Evolutionary conservation across 2,888 invertebrate species (phyloP), one percentile per base, ranked within the genome.

Genomic region (Hirtodrosophila alboralis): DNA sequence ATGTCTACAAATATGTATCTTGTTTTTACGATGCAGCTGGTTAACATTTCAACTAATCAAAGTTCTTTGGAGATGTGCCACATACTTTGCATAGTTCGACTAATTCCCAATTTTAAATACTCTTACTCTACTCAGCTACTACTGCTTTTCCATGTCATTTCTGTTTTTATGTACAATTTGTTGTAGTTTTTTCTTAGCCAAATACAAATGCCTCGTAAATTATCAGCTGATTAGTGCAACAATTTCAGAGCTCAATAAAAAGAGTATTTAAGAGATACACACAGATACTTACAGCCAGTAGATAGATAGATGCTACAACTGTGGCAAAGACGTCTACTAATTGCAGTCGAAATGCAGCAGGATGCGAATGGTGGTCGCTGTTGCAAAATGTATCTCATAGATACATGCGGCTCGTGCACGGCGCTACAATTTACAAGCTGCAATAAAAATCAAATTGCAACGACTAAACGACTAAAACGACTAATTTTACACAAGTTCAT

Each of bases 401-500:
- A 76, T 75, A 65, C 62, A 60, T n/a, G n/a, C 60, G 34, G 44
- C 43, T 47, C 58, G 28, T 45, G 51, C 60, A 63, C 45, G 72
- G 64, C 64, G 59, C 56, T 70, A 53, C 70, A 65, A 64, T 64
- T 60, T 63, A 65, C 70, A 66, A 69, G 60, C 62, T 27, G 73
- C 78, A 81, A 84, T 83, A 83, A 83, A 83, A 81, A 74, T 81
- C 84, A 75, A 81, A 84, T 84, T 84, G 81, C 84, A 75, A 66
- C 75, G 65, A 84, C 84, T 83, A 83, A 83, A 83, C 84, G 81
- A 81, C 81, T 67, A 75, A 84, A 81, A 81, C 81, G 81, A 83
- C 81, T 83, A 84, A 83, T 83, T 83, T 84, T 59, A 71, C 84
- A 84, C 81, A 84, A 84, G 81, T 83, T 83, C 65, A 83, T 83